Percentiles rank a stretch among this genome's conserved stretches.
Evolutionary conservation across 2,113 vertebrate genomes (phyloP).

Genomic region (Romanogobio albipinnatus): DNA sequence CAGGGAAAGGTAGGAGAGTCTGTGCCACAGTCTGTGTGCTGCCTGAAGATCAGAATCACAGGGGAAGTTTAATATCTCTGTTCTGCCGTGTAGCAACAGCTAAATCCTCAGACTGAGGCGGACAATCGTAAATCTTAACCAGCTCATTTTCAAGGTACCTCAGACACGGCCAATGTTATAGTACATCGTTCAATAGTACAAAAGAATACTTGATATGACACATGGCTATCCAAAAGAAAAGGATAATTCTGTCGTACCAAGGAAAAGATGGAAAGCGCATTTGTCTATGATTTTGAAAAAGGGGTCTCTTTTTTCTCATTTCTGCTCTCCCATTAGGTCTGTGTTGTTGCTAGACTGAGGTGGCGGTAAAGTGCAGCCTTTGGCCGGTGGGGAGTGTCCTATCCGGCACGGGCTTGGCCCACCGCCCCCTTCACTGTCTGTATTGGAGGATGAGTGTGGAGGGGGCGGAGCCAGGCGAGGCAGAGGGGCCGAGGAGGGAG

Average conservation of each 20-base stretch:
- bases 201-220: constrained; percentile 23
- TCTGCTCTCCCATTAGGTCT: constrained; percentile 73
- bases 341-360: constrained; percentile 83
- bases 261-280: not conserved
- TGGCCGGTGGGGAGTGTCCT: constrained; percentile 70
- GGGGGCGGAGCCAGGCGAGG: constrained; percentile 64
- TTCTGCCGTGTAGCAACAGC: not conserved
- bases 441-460: constrained; percentile 65
- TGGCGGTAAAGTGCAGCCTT: constrained; percentile 77
- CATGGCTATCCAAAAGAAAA: constrained; percentile 18
- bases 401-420: constrained; percentile 77
- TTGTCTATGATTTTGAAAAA: not conserved
- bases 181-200: constrained; percentile 3
- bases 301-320: constrained; percentile 53
- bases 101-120: not conserved
- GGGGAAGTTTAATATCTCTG: constrained; percentile 33
- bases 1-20: not conserved
- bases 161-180: not conserved
- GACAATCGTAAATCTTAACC: not conserved
- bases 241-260: not conserved
- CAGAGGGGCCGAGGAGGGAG: constrained; percentile 64
- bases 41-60: constrained; percentile 19
- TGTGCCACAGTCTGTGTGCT: not conserved
- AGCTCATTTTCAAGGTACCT: not conserved
- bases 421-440: constrained; percentile 69